phyloP scores from a whole-genome alignment of 1,140 invertebrate species.

The Linepithema humile region DNA sequence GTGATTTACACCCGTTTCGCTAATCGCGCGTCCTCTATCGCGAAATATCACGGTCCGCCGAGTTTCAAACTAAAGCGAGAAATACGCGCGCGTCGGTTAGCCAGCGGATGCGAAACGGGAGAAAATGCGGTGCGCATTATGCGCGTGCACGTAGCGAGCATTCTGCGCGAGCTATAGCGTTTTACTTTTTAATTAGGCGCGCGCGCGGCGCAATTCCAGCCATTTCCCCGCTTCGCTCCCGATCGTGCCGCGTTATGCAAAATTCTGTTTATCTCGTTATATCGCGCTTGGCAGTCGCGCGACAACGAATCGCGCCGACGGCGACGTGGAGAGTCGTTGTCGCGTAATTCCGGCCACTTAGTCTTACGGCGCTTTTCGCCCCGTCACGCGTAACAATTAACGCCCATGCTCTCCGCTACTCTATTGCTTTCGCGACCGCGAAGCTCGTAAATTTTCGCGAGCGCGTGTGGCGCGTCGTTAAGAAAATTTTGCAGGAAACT shows the following conservation, averaged over 20 bases:
- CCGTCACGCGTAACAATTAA: slow-evolving; percentile 36
- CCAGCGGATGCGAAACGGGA: neutral
- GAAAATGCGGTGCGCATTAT: slow-evolving; percentile 31
- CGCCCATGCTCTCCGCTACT: neutral
- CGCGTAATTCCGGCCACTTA: neutral
- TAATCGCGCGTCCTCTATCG: slow-evolving; percentile 35
- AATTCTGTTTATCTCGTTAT: slow-evolving; percentile 19
- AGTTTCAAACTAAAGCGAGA: neutral
- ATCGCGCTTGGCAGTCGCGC: neutral
- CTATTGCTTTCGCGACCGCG: neutral
- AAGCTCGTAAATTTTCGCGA: slow-evolving; percentile 15
- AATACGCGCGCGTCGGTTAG: neutral
- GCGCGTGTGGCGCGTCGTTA: neutral
- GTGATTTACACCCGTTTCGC: slow-evolving; percentile 23
- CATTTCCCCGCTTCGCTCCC: neutral
- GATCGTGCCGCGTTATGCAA: slow-evolving; percentile 13
- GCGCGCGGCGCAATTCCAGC: neutral
- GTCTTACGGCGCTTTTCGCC: neutral
- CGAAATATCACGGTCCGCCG: neutral
- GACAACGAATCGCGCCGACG: neutral
- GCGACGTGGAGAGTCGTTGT: neutral
- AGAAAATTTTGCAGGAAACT: slow-evolving; percentile 18
- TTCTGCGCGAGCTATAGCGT: neutral
- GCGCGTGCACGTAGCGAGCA: slow-evolving; percentile 1
- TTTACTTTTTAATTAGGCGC: slow-evolving; percentile 49